Conservation (phyloP, 2,113 vertebrate species). For the Calyptomena viridis region DNA sequence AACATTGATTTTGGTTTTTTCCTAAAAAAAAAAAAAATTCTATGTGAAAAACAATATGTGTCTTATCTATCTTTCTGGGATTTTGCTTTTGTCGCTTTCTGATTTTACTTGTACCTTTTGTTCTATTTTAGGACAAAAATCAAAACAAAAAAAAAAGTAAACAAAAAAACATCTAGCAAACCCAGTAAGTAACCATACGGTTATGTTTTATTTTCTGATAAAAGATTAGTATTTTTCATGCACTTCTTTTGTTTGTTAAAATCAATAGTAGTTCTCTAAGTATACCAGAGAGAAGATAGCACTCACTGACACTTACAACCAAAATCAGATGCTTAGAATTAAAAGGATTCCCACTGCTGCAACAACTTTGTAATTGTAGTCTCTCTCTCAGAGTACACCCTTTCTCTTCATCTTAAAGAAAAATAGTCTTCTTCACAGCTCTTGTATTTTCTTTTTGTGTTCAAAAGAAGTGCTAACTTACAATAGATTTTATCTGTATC, state of each 20-base stretch:
- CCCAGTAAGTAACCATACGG: not conserved
- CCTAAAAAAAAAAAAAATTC: not conserved
- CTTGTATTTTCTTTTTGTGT: not conserved
- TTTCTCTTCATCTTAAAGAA: not conserved
- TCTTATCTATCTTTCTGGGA: no score
- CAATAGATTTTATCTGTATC: not conserved
- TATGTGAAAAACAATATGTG: accelerated
- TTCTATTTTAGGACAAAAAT: not conserved
- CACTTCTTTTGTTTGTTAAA: not conserved
- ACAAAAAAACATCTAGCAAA: accelerated
- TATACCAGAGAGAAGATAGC: not conserved
- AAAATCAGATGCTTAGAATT: not conserved
- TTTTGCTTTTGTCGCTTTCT: not conserved
- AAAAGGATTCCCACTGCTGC: not conserved
- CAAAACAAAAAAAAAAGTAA: not conserved
- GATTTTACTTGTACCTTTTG: not conserved
- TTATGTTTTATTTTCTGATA: not conserved
- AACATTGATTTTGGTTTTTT: no score
- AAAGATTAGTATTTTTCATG: not conserved
- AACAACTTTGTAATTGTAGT: not conserved
- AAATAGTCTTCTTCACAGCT: not conserved
- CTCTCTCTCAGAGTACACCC: not conserved
- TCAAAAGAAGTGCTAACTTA: not conserved
- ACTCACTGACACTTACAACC: not conserved
- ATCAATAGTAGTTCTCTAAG: not conserved